Evolutionary conservation across 1,140 invertebrate species (phyloP), one percentile per base, ranked within the genome.

Genomic region (Papilio glaucus): DNA sequence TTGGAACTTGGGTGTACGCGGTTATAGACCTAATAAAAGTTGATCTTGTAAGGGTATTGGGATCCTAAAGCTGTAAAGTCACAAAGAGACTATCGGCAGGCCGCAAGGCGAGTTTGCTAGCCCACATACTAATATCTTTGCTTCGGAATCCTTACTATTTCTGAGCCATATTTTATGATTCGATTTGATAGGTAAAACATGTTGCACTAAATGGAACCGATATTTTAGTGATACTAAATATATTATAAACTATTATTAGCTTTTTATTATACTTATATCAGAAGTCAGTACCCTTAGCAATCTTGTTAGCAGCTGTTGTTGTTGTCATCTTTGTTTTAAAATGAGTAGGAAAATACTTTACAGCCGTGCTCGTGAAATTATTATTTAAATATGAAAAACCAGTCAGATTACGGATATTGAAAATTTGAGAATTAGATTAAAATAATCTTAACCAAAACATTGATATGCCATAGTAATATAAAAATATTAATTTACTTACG

Each of bases 1-100:
- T 53, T 2, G 49, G 21, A 53, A 24, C 49, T 53, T 21, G 21
- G 49, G 49, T 53, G 18, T 53, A 21, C 49, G 49, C 10, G 18
- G 49, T 53, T 53, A 53, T 53, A 53, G 49, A 53, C 49, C 10
- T 53, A 53, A 53, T 53, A 53, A 53, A 53, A 53, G 18, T 53
- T 53, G 49, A 53, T 53, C 49, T 53, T 21, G 18, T 53, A 53
- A 53, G 49, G 18, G 49, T 53, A 53, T 53, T 53, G 49, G 49
- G 49, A 53, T 24, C 49, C 49, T 53, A 53, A 53, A 53, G 49
- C 24, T 53, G 49, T 53, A 53, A 53, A 53, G 49, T 53, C 49
- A 53, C 49, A 53, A 53, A 21, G 49, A 53, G 49, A 53, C 24
- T 53, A 53, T 53, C 49, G 49, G 49, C 49, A 18, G 49, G 15